Percentiles rank a stretch among this genome's conserved stretches.
Evolutionary conservation across 2,797 vertebrate genomes (phyloP).

Genomic region (Danio aesculapii): DNA sequence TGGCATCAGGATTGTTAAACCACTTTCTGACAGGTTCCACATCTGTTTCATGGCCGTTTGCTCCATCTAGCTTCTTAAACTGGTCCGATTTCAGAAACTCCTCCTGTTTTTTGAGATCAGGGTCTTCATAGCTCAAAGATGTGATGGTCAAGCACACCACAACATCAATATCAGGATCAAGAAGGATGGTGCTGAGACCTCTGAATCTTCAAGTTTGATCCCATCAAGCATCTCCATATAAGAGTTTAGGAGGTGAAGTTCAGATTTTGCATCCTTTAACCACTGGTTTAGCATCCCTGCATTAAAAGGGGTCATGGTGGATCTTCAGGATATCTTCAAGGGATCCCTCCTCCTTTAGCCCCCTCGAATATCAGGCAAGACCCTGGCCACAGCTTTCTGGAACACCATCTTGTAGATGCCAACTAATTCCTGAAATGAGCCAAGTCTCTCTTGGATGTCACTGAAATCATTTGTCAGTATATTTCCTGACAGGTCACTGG

Average conservation of each 20-base stretch:
- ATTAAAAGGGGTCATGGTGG: not conserved
- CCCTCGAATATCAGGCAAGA: constrained; percentile 17
- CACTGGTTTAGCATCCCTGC: constrained; percentile 1
- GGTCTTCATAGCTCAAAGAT: constrained; percentile 38
- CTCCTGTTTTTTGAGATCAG: not conserved
- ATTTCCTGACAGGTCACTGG: not conserved
- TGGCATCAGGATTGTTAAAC: not conserved
- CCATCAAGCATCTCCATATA: not conserved
- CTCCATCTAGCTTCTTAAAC: too few relatives aligned
- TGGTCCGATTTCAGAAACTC: not conserved
- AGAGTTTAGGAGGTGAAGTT: constrained; percentile 6
- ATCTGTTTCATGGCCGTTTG: too few relatives aligned
- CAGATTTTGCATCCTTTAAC: constrained; percentile 20
- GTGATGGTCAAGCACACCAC: constrained; percentile 36
- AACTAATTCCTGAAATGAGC: constrained; percentile 2
- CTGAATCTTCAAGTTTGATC: not conserved
- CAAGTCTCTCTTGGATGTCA: constrained; percentile 12
- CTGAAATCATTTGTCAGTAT: not conserved
- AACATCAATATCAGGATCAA: not conserved
- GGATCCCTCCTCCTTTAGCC: not conserved
- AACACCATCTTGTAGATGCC: not conserved
- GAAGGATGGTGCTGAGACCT: not conserved
- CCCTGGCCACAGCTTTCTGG: not conserved
- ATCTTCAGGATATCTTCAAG: not conserved
- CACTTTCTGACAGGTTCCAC: too few relatives aligned